Evolutionary conservation across 2,888 invertebrate species (phyloP).

Genomic region (Criorhina ranunculi): DNA sequence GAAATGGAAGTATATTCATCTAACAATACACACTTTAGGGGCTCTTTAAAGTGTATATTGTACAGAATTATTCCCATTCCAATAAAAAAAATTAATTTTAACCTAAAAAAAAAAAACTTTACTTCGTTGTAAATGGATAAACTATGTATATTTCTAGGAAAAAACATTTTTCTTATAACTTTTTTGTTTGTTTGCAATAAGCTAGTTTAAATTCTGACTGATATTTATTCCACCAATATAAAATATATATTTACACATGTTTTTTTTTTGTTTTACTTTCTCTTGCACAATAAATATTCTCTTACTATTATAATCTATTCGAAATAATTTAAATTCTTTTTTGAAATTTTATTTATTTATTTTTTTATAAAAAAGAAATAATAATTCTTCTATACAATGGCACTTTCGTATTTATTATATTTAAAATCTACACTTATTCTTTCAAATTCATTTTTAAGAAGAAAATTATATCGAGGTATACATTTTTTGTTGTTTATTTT

Average conservation of each 20-base stretch:
- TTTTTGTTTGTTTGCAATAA: constrained; percentile 25
- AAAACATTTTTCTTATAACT: no score
- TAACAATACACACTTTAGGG: constrained; percentile 70
- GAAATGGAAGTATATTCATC: constrained; percentile 1
- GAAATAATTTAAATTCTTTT: constrained; percentile 5
- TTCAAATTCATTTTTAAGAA: background rate
- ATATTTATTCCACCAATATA: constrained; percentile 6
- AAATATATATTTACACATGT: constrained; percentile 21
- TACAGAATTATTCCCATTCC: constrained; percentile 3
- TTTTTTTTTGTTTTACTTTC: constrained; percentile 7
- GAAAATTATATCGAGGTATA: background rate
- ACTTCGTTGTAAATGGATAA: constrained; percentile 60
- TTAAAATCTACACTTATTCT: background rate
- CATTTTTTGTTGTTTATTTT: background rate
- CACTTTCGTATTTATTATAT: constrained; percentile 59
- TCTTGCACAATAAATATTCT: background rate
- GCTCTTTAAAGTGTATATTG: constrained; percentile 68
- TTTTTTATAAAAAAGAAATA: constrained; percentile 21
- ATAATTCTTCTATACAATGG: constrained; percentile 64
- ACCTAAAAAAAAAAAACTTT: background rate
- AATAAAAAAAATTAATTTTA: background rate
- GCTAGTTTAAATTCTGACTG: constrained; percentile 27
- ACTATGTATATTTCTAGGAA: constrained; percentile 17
- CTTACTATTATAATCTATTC: background rate
- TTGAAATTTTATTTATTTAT: background rate